phyloP scores from a whole-genome alignment of 64 coral and sea anemone species.

The Trachythela sp. region DNA sequence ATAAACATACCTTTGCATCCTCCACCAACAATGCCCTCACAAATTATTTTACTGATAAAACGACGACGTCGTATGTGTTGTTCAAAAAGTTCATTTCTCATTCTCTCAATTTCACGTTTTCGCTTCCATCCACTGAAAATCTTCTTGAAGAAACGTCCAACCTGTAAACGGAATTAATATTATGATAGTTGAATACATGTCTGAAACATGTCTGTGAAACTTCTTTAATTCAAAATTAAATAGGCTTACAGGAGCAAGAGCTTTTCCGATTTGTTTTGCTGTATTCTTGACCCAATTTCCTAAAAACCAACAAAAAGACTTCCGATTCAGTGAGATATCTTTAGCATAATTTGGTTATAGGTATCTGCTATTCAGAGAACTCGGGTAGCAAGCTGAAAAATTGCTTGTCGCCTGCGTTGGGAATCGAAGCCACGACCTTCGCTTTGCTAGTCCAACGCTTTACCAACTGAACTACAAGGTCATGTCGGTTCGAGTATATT shows the following conservation, averaged over 20 bases:
- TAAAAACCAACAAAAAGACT: background rate
- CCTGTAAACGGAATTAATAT: slow-evolving; percentile 15
- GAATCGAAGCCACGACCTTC: background rate
- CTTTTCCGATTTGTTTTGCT: slow-evolving; percentile 73
- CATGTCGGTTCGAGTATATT: no score
- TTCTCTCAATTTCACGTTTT: slow-evolving; percentile 64
- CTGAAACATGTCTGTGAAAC: no score
- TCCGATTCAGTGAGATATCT: background rate
- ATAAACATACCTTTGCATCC: slow-evolving; percentile 66
- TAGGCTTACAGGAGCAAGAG: slow-evolving; percentile 68
- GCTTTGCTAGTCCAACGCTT: no score
- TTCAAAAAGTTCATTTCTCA: slow-evolving; percentile 79
- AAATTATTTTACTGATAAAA: slow-evolving; percentile 83
- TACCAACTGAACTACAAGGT: slow-evolving; percentile 59
- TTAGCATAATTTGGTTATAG: no score
- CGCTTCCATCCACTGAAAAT: slow-evolving; percentile 83
- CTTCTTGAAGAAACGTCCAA: slow-evolving; percentile 97
- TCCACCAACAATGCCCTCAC: slow-evolving; percentile 85
- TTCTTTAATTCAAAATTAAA: background rate
- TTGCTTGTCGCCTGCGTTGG: no score
- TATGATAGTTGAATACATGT: background rate
- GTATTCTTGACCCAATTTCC: slow-evolving; percentile 87
- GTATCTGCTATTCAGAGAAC: background rate
- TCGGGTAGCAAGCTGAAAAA: no score
- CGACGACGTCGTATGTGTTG: slow-evolving; percentile 79